Conservation (phyloP, 2,113 vertebrate genomes). For the Hyaena hyaena region DNA sequence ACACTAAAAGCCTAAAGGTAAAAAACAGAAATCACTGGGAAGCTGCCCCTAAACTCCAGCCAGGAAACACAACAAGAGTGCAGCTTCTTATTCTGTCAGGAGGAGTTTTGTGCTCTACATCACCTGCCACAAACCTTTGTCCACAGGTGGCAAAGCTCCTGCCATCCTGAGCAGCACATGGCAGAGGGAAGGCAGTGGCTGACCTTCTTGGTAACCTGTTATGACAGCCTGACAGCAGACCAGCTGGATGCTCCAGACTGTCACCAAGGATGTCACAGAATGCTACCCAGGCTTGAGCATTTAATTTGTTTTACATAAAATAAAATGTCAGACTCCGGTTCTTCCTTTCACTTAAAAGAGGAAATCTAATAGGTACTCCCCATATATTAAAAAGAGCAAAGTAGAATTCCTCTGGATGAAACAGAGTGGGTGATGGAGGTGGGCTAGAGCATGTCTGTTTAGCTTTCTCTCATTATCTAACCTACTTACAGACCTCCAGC, state of each 20-base stretch:
- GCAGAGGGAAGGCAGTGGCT: background rate
- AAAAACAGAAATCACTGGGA: background rate
- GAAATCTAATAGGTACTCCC: background rate
- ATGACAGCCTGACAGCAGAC: background rate
- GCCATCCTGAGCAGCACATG: background rate
- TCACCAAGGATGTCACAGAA: background rate
- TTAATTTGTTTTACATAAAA: background rate
- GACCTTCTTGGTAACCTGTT: background rate
- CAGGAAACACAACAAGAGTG: background rate
- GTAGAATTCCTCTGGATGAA: background rate
- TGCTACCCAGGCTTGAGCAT: background rate
- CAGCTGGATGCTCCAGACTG: background rate
- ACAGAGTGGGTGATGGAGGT: background rate
- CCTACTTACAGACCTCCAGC: background rate
- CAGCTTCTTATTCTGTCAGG: background rate
- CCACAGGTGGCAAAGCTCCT: background rate
- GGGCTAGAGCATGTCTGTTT: background rate
- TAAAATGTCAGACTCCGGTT: background rate
- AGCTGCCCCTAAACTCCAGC: background rate
- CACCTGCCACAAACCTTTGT: background rate
- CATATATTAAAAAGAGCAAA: background rate
- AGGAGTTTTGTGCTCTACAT: background rate
- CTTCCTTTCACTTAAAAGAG: background rate
- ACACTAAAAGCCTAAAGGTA: background rate
- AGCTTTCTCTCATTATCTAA: background rate